A percentile compares a stretch with the other conserved stretches of the same genome.
phyloP scores from a whole-genome alignment of 1,140 invertebrate genomes.

The Latrodectus geometricus region DNA sequence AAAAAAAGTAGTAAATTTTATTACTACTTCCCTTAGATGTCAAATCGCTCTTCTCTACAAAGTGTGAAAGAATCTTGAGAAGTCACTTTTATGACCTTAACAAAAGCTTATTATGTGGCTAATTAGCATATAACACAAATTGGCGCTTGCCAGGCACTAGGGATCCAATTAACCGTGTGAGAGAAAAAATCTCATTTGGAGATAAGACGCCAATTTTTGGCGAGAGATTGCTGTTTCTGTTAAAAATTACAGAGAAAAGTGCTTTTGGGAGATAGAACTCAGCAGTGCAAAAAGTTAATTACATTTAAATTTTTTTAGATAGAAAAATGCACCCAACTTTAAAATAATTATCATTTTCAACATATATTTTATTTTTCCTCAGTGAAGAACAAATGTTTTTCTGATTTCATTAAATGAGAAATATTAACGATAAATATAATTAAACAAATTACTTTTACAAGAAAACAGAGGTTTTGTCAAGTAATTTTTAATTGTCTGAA shows the following conservation, averaged over 20 bases:
- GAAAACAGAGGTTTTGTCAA: too few relatives aligned
- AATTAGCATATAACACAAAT: constrained; percentile 60
- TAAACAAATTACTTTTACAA: too few relatives aligned
- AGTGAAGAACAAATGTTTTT: too few relatives aligned
- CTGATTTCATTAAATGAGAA: too few relatives aligned
- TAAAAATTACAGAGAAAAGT: background rate
- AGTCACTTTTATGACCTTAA: constrained; percentile 26
- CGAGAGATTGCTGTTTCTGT: background rate
- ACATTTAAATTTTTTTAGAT: too few relatives aligned
- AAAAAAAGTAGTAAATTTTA: constrained; percentile 27
- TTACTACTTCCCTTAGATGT: background rate
- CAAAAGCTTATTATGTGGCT: constrained; percentile 52
- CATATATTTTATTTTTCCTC: too few relatives aligned
- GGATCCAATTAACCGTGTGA: constrained; percentile 37
- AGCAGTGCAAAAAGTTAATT: too few relatives aligned
- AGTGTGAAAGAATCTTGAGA: background rate
- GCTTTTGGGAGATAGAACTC: background rate
- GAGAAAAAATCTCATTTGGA: background rate
- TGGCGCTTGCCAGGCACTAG: constrained; percentile 27
- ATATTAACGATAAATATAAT: too few relatives aligned
- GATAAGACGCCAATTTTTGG: background rate
- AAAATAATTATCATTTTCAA: too few relatives aligned
- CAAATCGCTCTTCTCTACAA: background rate
- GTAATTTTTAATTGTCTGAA: too few relatives aligned
- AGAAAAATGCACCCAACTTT: too few relatives aligned